Percentiles rank a stretch among this genome's conserved stretches.
Conservation (phyloP, 2,113 vertebrate species). For the Petaurus breviceps region DNA sequence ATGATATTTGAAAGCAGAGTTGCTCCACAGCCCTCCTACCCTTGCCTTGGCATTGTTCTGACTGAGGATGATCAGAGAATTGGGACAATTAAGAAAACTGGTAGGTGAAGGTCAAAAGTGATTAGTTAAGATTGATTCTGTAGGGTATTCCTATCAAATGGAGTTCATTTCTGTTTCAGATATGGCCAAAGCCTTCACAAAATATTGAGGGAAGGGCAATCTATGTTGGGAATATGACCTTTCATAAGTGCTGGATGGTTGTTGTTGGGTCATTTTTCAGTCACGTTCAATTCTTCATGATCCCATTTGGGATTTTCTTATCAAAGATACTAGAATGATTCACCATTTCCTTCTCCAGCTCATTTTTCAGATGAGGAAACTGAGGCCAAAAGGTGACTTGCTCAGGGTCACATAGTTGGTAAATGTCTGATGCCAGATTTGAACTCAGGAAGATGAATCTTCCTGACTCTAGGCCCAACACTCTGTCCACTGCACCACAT, state of each 20-base stretch:
- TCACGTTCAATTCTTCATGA: background rate
- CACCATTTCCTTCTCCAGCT: background rate
- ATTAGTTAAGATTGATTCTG: background rate
- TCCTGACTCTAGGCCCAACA: background rate
- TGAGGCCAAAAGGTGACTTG: background rate
- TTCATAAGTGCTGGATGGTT: background rate
- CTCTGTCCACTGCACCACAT: background rate
- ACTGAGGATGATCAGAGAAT: constrained; percentile 50
- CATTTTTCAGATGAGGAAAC: background rate
- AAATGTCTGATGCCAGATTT: background rate
- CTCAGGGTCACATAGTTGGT: background rate
- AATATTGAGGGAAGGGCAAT: background rate
- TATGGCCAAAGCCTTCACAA: background rate
- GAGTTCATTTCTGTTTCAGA: constrained; percentile 12
- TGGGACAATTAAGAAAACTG: constrained; percentile 30
- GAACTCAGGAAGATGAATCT: background rate
- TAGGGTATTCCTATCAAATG: background rate
- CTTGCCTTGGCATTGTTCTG: constrained; percentile 29
- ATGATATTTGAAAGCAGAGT: constrained; percentile 19
- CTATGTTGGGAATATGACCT: background rate
- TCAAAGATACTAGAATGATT: background rate
- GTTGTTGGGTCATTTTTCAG: background rate
- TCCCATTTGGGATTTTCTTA: background rate
- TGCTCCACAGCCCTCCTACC: background rate
- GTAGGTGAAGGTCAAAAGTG: background rate